Percentiles rank a stretch among this genome's conserved stretches.
Conservation (phyloP, 2,888 invertebrate species). For the Athalia circularis region DNA sequence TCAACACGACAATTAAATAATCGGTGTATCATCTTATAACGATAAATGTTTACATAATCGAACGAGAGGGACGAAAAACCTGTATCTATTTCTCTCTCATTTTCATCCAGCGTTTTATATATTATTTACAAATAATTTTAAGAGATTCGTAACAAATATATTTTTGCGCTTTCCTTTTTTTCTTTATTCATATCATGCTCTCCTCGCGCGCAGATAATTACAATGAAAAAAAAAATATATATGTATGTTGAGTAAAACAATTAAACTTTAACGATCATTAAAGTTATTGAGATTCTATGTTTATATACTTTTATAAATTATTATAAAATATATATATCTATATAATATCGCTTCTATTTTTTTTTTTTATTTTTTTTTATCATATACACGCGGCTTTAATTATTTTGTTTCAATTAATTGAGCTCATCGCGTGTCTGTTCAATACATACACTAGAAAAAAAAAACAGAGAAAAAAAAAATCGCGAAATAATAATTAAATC, state of each 20-base stretch:
- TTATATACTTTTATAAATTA: neutral
- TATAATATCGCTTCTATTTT: neutral
- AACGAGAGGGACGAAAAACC: neutral
- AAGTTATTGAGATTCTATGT: neutral
- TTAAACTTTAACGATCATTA: too few relatives aligned
- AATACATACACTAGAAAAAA: neutral
- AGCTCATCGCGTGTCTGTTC: too few relatives aligned
- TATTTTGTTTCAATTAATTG: neutral
- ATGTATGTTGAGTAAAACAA: neutral
- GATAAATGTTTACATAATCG: neutral
- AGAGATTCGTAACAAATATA: neutral
- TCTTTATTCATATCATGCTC: neutral
- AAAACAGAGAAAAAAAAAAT: neutral
- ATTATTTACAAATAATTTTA: slow-evolving; percentile 6
- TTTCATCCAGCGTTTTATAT: slow-evolving; percentile 1
- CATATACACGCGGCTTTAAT: neutral
- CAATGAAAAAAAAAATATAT: neutral
- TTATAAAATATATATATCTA: neutral
- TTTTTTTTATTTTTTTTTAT: neutral
- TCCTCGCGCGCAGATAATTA: neutral
- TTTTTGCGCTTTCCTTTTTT: neutral
- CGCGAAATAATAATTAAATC: neutral
- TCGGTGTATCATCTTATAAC: slow-evolving; percentile 35
- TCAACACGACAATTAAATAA: slow-evolving; percentile 46
- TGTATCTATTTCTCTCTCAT: neutral